Percentiles rank a stretch among this genome's conserved stretches.
Evolutionary conservation across 2,888 invertebrate genomes (phyloP).

Genomic region (Eumacrocentrus americanus): DNA sequence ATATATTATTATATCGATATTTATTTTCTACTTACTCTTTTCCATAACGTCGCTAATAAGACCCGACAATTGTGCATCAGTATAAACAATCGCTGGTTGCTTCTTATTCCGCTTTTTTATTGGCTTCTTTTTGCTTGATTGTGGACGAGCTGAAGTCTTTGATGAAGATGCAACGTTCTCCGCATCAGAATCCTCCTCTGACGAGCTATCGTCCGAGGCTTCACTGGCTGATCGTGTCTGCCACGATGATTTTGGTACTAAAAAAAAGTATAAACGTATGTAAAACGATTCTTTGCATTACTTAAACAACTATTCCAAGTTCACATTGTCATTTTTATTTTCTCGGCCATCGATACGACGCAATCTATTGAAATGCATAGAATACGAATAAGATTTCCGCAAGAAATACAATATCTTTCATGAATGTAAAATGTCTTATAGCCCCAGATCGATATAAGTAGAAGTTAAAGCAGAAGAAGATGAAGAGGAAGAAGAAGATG

Average conservation of each 20-base stretch:
- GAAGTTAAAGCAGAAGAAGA: too few species aligned
- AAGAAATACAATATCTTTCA: constrained; percentile 48
- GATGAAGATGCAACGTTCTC: constrained; percentile 8
- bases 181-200: constrained; percentile 42
- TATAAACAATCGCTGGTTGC: constrained; percentile 46
- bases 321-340: too few species aligned
- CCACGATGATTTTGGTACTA: constrained; percentile 52
- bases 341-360: too few species aligned
- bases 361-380: constrained; percentile 44
- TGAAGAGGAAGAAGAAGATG: constrained; percentile 18
- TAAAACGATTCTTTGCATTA: too few species aligned
- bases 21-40: constrained; percentile 36
- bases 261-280: neutral
- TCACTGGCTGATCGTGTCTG: constrained; percentile 49
- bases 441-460: constrained; percentile 6
- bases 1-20: neutral
- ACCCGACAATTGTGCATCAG: constrained; percentile 54
- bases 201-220: constrained; percentile 37
- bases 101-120: constrained; percentile 34
- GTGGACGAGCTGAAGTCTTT: constrained; percentile 14
- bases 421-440: constrained; percentile 46
- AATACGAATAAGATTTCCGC: constrained; percentile 45
- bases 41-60: constrained; percentile 54
- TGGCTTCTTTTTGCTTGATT: constrained; percentile 22
- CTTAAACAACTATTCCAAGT: too few species aligned